Evolutionary conservation across 2,888 invertebrate genomes (phyloP), one percentile per base, ranked within the genome.

Genomic region (Caenorhabditis afra): DNA sequence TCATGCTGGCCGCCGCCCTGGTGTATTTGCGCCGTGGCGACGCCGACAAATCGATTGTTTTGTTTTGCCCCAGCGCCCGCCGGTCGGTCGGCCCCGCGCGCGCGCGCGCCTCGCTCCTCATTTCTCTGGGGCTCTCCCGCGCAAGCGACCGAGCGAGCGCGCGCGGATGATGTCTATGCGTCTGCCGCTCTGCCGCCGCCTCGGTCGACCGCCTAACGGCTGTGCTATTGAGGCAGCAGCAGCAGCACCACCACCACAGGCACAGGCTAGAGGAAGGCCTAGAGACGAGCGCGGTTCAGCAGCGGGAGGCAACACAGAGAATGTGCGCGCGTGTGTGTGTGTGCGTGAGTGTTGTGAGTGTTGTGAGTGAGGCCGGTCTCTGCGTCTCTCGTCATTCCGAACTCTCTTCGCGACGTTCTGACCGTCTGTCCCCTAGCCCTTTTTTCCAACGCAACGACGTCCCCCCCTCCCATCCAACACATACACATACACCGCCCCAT

Each of bases 401-500:
- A 12, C 37, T 66, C 55, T 39, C 11, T 39, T 20, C 14, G 23
- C 29, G 55, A 16, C 37, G 39, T 55, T 55, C 55, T 55, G 37
- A 47, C 37, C 65, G 65, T 45, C 53, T 44, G 52, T 39, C 18
- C 39, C 39, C 41, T 41, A 39, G 44, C 18, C 57, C 12, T 39
- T 35, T 29, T 20, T 20, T 11, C 23, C 47, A 20, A 37, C 29
- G 44, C 45, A n/a, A 23, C 65, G 53, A 55, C 41, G 64, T 41
- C 41, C 44, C 39, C 52, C 20, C 44, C 39, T 44, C 20, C 52
- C 50, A 22, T 29, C 22, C 22, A 44, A 37, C 49, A 64, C 23
- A 65, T 22, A 44, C 66, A 68, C 50, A 68, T 22, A 45, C 71
- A 64, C 62, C 53, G 71, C 71, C 55, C 70, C 71, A 71, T 71